Evolutionary conservation across 2,797 vertebrate genomes (phyloP), one percentile per base, ranked within the genome.

Genomic region (Brotula barbata): DNA sequence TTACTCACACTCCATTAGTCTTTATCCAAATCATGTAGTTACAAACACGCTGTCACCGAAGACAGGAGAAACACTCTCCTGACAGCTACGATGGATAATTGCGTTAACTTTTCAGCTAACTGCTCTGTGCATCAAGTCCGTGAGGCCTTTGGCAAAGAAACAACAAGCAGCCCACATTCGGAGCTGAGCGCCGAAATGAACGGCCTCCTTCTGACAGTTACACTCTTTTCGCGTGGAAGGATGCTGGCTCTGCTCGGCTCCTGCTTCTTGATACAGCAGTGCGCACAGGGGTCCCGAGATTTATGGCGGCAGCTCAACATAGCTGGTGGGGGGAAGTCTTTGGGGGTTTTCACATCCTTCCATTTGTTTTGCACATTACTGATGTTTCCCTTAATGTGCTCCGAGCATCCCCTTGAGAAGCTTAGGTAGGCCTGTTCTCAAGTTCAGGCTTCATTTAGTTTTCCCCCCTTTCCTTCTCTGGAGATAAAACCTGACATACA

Each of bases 311-410:
- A 52, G 78, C 84, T 81, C 85, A 81, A 67, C 60, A 51, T 82
- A 61, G 88, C 85, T 85, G 73, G 75, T 70, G 67, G 80, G 75
- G 70, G 62, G 55, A 71, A 80, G 80, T 87, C 89, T 87, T 87
- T 62, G 14, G 89, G 90, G 90, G 77, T 73, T 87, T 89, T 78
- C 79, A 71, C 85, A 86, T 81, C 82, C 83, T 70, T 86, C 84
- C 85, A 89, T 91, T 91, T 92, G 89, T 91, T 92, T 92, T 92
- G 86, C 88, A 88, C 89, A 87, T 91, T 90, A 91, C 90, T 85
- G 86, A 89, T 89, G 89, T 90, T 91, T 88, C 85, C 84, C 86
- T 89, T 91, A 92, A 91, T 90, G 87, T 85, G 87, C 88, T 85
- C 17, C 41, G 80, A 88, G 86, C 77, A 87, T 90, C 86, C 90